Evolutionary conservation across 2,888 invertebrate genomes (phyloP).

Genomic region (Trilocha varians): DNA sequence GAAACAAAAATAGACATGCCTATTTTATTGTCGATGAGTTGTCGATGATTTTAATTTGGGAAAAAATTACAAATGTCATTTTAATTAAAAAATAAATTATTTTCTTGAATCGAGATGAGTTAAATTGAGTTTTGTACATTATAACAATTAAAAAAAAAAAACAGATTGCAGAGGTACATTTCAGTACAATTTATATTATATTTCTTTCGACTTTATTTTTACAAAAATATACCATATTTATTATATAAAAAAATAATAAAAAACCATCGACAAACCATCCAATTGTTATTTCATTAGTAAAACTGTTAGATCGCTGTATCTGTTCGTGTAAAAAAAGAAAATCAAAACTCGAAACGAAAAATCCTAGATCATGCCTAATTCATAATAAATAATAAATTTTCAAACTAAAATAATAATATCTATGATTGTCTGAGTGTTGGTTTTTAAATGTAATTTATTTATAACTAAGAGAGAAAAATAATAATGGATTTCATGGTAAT

Average conservation of each 20-base stretch:
- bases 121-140: too few species aligned
- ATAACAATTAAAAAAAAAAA: conserved; percentile 7
- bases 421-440: not conserved
- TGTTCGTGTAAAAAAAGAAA: conserved; percentile 6
- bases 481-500: too few species aligned
- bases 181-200: conserved; percentile 6
- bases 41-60: too few species aligned
- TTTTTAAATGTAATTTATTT: not conserved
- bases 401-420: not conserved
- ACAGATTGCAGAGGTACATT: too few species aligned
- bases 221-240: not conserved
- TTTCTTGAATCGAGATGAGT: too few species aligned
- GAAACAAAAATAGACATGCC: conserved; percentile 16
- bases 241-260: not conserved
- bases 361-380: conserved; percentile 1
- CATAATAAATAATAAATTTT: conserved; percentile 4
- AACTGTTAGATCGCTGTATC: not conserved
- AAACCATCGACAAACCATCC: conserved; percentile 13
- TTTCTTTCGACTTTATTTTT: too few species aligned
- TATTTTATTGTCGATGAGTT: too few species aligned
- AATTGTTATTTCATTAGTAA: not conserved
- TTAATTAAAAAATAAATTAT: too few species aligned
- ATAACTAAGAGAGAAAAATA: too few species aligned
- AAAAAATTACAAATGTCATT: too few species aligned
- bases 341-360: not conserved